Base-by-base conservation (phyloP, 2,888 invertebrate species). In the Synanthedon formicaeformis region DNA sequence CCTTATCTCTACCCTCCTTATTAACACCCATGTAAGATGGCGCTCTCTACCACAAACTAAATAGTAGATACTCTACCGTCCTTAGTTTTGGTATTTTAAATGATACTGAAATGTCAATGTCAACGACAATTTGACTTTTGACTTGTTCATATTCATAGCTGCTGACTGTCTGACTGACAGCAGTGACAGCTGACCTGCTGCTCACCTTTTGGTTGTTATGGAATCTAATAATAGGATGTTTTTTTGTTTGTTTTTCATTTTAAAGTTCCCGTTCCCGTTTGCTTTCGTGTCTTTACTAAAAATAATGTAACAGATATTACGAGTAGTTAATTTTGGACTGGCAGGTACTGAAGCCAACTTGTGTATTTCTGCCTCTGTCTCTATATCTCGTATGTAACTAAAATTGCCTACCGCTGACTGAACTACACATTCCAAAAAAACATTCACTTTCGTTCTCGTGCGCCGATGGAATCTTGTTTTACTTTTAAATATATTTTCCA, bases 261-360 rank as follows among this genome's bases (percentile, higher is more conserved):
- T 67, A 61, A 69, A 65, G 27, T 69, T 62, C 59, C 56, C 59
- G 58, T 65, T 62, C 64, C 64, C 69, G 67, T 63, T 69, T 69
- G 73, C 67, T 65, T 69, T 65, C 67, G 69, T 69, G 66, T 68
- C 71, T 69, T 64, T 59, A 73, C 83, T 84, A 83, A 78, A 82
- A 81, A 85, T 85, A 85, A 82, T 81, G 78, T 78, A 73, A 79
- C 79, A 59, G 75, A 65, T 75, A 49, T 49, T 50, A 50, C 71
- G 68, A 67, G 69, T 68, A 64, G 73, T 67, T 80, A 79, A 74
- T 71, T 77, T 78, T 81, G 77, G 82, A 73, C 57, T 59, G 61
- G 69, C 80, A 81, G 82, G 75, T 78, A 77, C 71, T 66, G 67
- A 65, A 66, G 79, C 76, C 77, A 74, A 77, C 64, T 71, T 71